These are phyloP conservation scores for Altica lythri DNA, from an alignment of 2,888 invertebrate genomes.

Conservation along the genomic window DNA sequence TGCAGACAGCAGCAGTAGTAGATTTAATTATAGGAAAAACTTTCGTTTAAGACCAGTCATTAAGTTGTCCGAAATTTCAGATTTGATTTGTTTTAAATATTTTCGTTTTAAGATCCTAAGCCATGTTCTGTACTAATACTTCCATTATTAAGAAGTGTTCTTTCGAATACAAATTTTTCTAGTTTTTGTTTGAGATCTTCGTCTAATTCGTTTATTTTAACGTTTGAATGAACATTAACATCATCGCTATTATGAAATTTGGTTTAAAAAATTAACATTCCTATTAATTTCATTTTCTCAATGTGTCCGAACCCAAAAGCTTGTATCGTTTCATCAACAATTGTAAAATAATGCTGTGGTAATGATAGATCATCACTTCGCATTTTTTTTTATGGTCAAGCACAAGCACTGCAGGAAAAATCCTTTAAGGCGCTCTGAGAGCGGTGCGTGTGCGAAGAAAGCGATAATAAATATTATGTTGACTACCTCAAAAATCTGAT, in stretches of 20 bases:
- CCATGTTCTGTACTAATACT: slow-evolving; percentile 98
- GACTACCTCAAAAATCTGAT: slow-evolving; percentile 79
- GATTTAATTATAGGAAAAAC: slow-evolving; percentile 56
- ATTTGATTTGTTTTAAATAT: slow-evolving; percentile 79
- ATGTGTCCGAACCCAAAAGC: slow-evolving; percentile 97
- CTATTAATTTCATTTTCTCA: too few species aligned
- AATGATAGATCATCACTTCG: slow-evolving; percentile 92
- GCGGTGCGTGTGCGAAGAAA: too few species aligned
- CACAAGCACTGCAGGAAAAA: too few species aligned
- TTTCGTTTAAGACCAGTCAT: slow-evolving; percentile 88
- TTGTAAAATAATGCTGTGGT: slow-evolving; percentile 79
- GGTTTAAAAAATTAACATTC: slow-evolving; percentile 34
- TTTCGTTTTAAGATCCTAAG: slow-evolving; percentile 83
- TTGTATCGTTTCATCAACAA: too few species aligned
- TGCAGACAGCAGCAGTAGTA: too few species aligned
- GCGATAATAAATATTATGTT: slow-evolving; percentile 81
- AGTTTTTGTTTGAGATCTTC: slow-evolving; percentile 65
- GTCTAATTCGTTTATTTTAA: slow-evolving; percentile 64
- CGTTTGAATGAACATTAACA: slow-evolving; percentile 91
- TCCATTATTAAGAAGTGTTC: slow-evolving; percentile 76
- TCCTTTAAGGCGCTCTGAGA: too few species aligned
- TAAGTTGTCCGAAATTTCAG: too few species aligned
- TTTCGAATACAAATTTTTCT: slow-evolving; percentile 89
- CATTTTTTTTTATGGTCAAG: slow-evolving; percentile 62
- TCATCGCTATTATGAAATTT: slow-evolving; percentile 63